A percentile compares a stretch with the other conserved stretches of the same genome.
Conservation (phyloP, 2,888 invertebrate genomes). For the Rhamnusium bicolor region DNA sequence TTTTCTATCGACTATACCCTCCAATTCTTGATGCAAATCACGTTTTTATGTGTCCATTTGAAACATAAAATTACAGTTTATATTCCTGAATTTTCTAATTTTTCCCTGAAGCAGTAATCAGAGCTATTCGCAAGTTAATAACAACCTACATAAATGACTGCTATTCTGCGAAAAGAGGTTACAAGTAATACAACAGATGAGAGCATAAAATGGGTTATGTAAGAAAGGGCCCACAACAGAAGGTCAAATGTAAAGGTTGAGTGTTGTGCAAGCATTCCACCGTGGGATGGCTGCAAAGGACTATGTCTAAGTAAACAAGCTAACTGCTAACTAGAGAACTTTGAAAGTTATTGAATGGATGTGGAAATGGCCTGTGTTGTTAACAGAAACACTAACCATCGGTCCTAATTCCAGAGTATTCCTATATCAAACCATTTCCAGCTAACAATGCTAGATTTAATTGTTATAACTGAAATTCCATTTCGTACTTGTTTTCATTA, state of each 20-base stretch:
- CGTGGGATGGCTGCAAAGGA: conserved; percentile 13
- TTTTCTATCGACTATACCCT: too few species aligned
- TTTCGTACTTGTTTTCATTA: conserved; percentile 63
- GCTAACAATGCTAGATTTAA: conserved; percentile 60
- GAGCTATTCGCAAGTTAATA: not conserved
- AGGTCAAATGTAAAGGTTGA: conserved; percentile 13
- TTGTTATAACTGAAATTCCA: conserved; percentile 63
- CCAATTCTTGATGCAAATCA: too few species aligned
- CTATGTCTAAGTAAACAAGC: conserved; percentile 63
- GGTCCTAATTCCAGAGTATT: conserved; percentile 35
- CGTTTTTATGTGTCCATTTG: too few species aligned
- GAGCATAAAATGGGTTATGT: conserved; percentile 2
- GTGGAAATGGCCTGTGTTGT: conserved; percentile 56
- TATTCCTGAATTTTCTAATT: too few species aligned
- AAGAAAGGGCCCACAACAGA: conserved; percentile 16
- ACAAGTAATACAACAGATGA: not conserved
- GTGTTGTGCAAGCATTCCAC: not conserved
- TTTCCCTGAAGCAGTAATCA: not conserved
- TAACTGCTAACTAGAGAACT: conserved; percentile 69
- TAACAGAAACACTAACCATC: conserved; percentile 44
- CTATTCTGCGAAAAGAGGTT: not conserved
- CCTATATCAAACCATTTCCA: conserved; percentile 59
- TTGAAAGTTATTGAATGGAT: conserved; percentile 69
- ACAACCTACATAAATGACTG: not conserved
- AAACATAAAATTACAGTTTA: too few species aligned